Evolutionary conservation across 2,113 vertebrate species (phyloP).

Genomic region (Trichechus manatus): DNA sequence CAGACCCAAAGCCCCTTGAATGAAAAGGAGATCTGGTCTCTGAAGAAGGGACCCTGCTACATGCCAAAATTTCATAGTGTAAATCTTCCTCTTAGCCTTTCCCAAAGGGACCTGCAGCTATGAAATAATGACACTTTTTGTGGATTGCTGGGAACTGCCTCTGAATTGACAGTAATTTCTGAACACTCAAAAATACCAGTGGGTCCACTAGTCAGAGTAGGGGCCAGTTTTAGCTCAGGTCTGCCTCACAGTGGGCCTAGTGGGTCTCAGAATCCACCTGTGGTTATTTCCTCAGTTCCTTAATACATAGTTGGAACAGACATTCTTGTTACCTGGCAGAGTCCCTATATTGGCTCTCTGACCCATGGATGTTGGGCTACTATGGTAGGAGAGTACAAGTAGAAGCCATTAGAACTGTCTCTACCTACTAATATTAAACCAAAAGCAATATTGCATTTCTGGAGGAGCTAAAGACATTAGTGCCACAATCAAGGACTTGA

Average conservation of each 20-base stretch:
- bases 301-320: background rate
- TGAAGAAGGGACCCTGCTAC: background rate
- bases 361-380: background rate
- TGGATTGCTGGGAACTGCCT: background rate
- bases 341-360: background rate
- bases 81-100: background rate
- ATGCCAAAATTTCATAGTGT: background rate
- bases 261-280: background rate
- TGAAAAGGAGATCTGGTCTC: background rate
- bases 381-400: background rate
- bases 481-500: background rate
- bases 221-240: background rate
- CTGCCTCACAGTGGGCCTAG: background rate
- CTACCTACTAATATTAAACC: background rate
- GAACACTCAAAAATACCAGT: background rate
- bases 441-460: background rate
- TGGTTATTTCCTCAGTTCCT: background rate
- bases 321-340: background rate
- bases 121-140: background rate
- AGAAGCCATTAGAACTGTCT: background rate
- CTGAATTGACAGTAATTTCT: background rate
- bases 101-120: background rate
- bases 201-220: background rate
- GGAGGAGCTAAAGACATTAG: background rate
- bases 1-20: background rate